Conservation (phyloP, 2,888 invertebrate species). For the Schrankia costaestrigalis region DNA sequence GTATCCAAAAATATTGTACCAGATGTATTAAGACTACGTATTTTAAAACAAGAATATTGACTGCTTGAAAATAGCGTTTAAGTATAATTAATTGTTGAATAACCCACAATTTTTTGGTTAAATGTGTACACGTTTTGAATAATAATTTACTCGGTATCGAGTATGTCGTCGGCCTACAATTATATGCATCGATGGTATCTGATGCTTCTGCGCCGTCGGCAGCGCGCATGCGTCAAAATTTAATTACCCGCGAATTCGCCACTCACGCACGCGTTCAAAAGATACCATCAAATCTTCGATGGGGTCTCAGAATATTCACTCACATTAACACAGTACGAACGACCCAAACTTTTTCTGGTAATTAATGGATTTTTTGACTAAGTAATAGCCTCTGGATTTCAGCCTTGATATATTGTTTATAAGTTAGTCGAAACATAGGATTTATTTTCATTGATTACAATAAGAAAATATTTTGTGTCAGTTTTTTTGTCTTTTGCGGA, state of each 20-base stretch:
- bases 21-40: too few relatives aligned
- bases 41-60: too few relatives aligned
- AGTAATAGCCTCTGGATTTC: too few relatives aligned
- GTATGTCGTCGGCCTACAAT: conserved; percentile 47
- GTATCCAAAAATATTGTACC: too few relatives aligned
- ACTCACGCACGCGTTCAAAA: conserved; percentile 38
- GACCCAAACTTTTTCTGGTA: conserved; percentile 11
- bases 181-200: conserved; percentile 60
- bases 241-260: conserved; percentile 66
- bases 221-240: conserved; percentile 54
- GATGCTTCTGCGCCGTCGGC: conserved; percentile 39
- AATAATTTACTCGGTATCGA: conserved; percentile 46
- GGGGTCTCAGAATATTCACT: conserved; percentile 20
- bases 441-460: too few relatives aligned
- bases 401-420: too few relatives aligned
- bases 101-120: conserved; percentile 38
- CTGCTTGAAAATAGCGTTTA: too few relatives aligned
- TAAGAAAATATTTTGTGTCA: too few relatives aligned
- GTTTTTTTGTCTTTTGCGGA: too few relatives aligned
- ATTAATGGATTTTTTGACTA: conserved; percentile 12
- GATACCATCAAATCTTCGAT: conserved; percentile 25
- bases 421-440: too few relatives aligned
- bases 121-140: conserved; percentile 41
- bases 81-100: conserved; percentile 32
- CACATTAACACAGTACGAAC: conserved; percentile 20